Base-by-base conservation (phyloP, 2,888 invertebrate species). In the Sacculina carcini region DNA sequence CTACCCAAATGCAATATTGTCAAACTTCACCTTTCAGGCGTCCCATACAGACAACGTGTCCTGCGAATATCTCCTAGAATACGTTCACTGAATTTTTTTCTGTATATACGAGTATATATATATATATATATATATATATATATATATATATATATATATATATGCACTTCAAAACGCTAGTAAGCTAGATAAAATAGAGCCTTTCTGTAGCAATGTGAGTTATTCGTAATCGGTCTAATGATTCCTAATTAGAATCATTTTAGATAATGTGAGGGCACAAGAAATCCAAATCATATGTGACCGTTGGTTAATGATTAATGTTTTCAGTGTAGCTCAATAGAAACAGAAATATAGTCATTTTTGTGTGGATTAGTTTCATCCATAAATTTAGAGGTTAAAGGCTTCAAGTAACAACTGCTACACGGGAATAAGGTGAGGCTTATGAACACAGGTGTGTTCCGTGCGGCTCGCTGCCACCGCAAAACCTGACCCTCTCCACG, bases 51-150 rank as follows among this genome's bases (percentile, higher is more conserved):
- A 12, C 31, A 31, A 31, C 31, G 6, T 31, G 6, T 31, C 6
- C 31, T 31, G 31, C 12, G 12, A 9, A 9, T 31, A 52, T 26
- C 48, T 48, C 23, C 7, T 5, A 48, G 23, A 12, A 29, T 32
- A 28, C 23, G 14, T 23, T 34, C 9, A 9, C n/a, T 47, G 16
- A 10, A 47, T 26, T 28, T 19, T 23, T 26, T 28, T 47, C 16
- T 47, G 24, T 47, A 47, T 47, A 47, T 47, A 47, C 24, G 24
- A 23, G 24, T 50, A 39, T 50, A 50, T 36, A 38, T 50, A 50
- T 50, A 39, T 50, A 50, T 50, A 50, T 50, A 50, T 50, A 50
- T 50, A 50, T 50, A 50, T 50, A 39, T 50, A 50, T 38, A 50
- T 39, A 39, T 39, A 50, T 50, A 50, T 50, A 50, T 50, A 50